Percentiles rank a stretch among this genome's conserved stretches.
These are phyloP conservation scores for Pammene aurita DNA, from an alignment of 2,888 invertebrate genomes.

Conservation along the genomic window DNA sequence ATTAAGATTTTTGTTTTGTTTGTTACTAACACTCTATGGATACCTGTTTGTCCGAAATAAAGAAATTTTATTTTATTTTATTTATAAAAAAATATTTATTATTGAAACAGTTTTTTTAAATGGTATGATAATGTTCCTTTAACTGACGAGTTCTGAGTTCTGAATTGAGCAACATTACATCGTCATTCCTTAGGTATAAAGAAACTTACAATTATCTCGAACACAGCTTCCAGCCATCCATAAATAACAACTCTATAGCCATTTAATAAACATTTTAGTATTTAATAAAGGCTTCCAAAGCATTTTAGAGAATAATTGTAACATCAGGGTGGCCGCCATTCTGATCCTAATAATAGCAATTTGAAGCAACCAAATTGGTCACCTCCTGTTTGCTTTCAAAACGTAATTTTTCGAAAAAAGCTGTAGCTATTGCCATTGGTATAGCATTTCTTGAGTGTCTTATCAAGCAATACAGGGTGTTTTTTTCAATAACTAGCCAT, in stretches of 20 bases:
- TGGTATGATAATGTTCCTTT: too few species aligned
- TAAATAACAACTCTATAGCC: background rate
- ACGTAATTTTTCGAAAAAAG: slow-evolving; percentile 29
- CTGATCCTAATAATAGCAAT: slow-evolving; percentile 66
- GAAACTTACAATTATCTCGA: slow-evolving; percentile 3
- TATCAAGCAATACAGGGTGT: background rate
- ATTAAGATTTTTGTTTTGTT: too few species aligned
- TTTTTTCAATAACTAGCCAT: too few species aligned
- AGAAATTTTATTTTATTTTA: too few species aligned
- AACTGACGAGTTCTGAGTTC: too few species aligned
- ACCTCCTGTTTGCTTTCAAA: slow-evolving; percentile 53
- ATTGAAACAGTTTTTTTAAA: too few species aligned
- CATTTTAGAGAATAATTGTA: slow-evolving; percentile 28
- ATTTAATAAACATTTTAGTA: slow-evolving; percentile 25
- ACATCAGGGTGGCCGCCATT: slow-evolving; percentile 59
- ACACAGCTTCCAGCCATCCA: background rate
- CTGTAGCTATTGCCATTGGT: background rate
- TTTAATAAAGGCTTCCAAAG: slow-evolving; percentile 21
- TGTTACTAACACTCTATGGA: too few species aligned
- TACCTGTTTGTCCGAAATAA: too few species aligned
- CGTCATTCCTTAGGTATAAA: background rate
- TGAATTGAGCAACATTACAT: background rate
- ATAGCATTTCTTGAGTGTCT: background rate
- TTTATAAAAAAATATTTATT: too few species aligned
- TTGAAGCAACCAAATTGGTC: slow-evolving; percentile 58